Evolutionary conservation across 1,140 invertebrate genomes (phyloP).

Genomic region (Drosophila fuyamai): DNA sequence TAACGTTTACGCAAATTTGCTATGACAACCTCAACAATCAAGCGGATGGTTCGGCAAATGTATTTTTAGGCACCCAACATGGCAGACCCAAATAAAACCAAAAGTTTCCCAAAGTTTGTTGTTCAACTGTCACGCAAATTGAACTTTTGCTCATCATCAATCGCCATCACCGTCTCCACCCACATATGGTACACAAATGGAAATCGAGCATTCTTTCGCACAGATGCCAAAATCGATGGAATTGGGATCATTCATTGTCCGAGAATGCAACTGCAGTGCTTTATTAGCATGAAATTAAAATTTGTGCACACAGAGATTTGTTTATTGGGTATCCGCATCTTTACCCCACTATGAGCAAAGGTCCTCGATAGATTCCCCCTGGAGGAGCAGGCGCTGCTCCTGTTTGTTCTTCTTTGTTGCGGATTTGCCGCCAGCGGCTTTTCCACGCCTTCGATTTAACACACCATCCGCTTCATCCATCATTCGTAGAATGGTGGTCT

Average conservation of each 20-base stretch:
- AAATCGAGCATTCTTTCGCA: background rate
- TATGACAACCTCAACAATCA: conserved; percentile 39
- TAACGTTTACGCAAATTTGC: conserved; percentile 24
- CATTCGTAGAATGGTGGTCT: conserved; percentile 94
- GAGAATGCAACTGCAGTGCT: conserved; percentile 38
- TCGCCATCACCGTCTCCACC: conserved; percentile 3
- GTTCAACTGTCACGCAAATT: conserved; percentile 40
- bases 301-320: conserved; percentile 42
- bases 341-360: conserved; percentile 57
- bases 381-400: conserved; percentile 68
- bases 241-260: conserved; percentile 2
- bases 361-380: conserved; percentile 81
- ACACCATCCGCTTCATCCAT: conserved; percentile 98
- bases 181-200: conserved; percentile 7
- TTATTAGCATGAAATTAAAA: conserved; percentile 28
- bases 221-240: background rate
- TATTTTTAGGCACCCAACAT: conserved; percentile 35
- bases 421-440: conserved; percentile 65
- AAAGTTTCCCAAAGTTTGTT: conserved; percentile 20
- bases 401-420: conserved; percentile 69
- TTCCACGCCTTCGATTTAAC: conserved; percentile 86
- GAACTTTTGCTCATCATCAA: conserved; percentile 28
- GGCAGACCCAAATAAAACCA: background rate
- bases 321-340: conserved; percentile 5
- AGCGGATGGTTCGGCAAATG: conserved; percentile 17